Base-by-base conservation (phyloP, 2,797 vertebrate species). In the Microtus californicus region DNA sequence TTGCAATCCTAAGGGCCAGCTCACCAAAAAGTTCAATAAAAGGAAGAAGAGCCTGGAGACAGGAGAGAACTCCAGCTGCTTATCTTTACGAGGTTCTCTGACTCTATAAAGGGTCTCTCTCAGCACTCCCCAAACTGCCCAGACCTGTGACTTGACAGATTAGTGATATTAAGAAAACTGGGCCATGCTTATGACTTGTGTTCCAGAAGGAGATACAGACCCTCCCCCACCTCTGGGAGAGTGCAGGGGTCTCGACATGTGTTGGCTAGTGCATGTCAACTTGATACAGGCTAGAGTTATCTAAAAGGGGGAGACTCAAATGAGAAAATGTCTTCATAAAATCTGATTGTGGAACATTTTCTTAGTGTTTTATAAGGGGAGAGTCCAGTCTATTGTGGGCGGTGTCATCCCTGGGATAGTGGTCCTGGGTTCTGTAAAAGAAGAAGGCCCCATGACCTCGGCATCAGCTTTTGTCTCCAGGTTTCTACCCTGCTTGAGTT, bases 1-100 rank as follows among this genome's bases (percentile, higher is more conserved):
- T 82, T 96, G 51, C 43, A 81, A 90, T 97, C 81, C 81, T 85
- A 65, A 71, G 77, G 85, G 90, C 92, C 87, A 91, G 29, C 97
- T 97, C 96, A 90, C 79, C 63, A 82, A 94, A 96, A 67, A 96
- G 92, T 89, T 76, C 96, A 97, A 97, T 91, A 96, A 94, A 94
- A 96, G 73, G 71, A 97, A 97, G 97, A 56, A 43, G 78, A 78
- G 86, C 54, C n/a, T 40, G 82, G 37, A 94, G 29, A 95, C 91
- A 91, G 40, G 37, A 82, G 93, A 92, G 96, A 90, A 37, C 19
- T 89, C 86, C 29, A 40, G 21, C 56, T 59, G 21, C 21, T 23
- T 59, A 23, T 73, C 87, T 92, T 79, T 88, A 45, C 86, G 10
- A 92, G 43, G 5, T 21, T 94, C 19, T 92, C 79, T 93, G 40